Evolutionary conservation across 2,888 invertebrate genomes (phyloP).

Genomic region (Byasa hedistus): DNA sequence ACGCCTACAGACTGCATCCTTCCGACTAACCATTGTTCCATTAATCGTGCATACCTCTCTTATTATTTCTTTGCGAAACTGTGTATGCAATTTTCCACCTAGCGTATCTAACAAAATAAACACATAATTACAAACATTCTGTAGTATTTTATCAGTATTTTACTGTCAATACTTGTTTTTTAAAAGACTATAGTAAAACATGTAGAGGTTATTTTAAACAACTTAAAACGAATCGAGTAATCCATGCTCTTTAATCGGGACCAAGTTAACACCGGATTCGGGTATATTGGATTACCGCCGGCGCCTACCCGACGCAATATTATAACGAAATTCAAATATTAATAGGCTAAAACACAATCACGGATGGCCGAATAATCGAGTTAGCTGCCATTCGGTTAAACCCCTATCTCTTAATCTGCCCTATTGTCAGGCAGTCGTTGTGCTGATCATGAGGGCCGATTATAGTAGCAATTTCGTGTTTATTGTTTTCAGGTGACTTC

Average conservation of each 20-base stretch:
- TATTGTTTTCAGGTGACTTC: slow-evolving; percentile 76
- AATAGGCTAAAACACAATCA: slow-evolving; percentile 78
- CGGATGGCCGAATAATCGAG: slow-evolving; percentile 78
- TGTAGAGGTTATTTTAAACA: neutral
- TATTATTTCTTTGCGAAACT: slow-evolving; percentile 3
- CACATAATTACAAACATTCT: neutral
- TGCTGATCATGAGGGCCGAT: slow-evolving; percentile 75
- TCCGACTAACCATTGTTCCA: slow-evolving; percentile 27
- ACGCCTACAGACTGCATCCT: slow-evolving; percentile 28
- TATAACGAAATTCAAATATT: slow-evolving; percentile 80
- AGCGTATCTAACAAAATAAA: neutral
- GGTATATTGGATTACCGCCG: slow-evolving; percentile 68
- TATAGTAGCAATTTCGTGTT: slow-evolving; percentile 76
- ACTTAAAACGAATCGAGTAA: slow-evolving; percentile 30
- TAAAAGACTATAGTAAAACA: no score
- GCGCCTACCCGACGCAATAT: slow-evolving; percentile 67
- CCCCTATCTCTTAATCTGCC: slow-evolving; percentile 76
- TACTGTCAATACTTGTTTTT: neutral
- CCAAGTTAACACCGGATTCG: slow-evolving; percentile 63
- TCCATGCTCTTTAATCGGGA: slow-evolving; percentile 54
- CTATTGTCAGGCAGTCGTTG: slow-evolving; percentile 74
- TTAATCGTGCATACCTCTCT: slow-evolving; percentile 24
- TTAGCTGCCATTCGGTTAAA: slow-evolving; percentile 77
- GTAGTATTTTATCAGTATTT: neutral
- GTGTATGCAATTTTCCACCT: neutral